These are phyloP conservation scores for Scytalopus superciliaris DNA, from an alignment of 2,113 vertebrate genomes.

Conservation along the genomic window DNA sequence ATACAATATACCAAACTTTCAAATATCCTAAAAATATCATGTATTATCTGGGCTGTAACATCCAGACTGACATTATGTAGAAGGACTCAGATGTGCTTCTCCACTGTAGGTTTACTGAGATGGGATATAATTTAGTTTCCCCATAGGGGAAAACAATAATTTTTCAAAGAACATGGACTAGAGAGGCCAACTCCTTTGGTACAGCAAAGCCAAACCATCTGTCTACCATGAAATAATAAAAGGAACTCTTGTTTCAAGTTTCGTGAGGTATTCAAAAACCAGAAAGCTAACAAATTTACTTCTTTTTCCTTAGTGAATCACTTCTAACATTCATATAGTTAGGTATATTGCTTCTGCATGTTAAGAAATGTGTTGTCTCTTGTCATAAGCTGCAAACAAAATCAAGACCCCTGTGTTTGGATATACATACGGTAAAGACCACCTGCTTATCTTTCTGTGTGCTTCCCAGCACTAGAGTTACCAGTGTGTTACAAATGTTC, in stretches of 20 bases:
- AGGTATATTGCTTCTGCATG: not conserved
- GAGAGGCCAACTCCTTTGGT: not conserved
- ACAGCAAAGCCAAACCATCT: not conserved
- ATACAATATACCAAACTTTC: not conserved
- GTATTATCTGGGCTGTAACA: not conserved
- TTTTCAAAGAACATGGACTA: not conserved
- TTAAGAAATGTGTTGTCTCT: not conserved
- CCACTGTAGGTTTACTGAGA: not conserved
- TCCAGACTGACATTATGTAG: not conserved
- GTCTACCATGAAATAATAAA: not conserved
- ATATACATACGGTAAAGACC: not conserved
- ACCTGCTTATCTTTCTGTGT: not conserved
- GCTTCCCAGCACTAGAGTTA: not conserved
- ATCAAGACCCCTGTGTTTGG: rapidly evolving
- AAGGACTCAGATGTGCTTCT: not conserved
- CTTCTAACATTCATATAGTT: not conserved
- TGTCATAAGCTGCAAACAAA: not conserved
- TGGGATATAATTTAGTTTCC: not conserved
- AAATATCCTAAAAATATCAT: not conserved
- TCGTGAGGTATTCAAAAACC: not conserved
- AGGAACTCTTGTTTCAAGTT: not conserved
- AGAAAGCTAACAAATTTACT: not conserved
- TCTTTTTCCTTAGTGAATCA: not conserved
- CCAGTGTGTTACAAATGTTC: not conserved
- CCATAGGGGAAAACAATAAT: not conserved